These are phyloP conservation scores for Sarcophaga carnaria DNA, from an alignment of 2,888 invertebrate species.

Conservation along the genomic window DNA sequence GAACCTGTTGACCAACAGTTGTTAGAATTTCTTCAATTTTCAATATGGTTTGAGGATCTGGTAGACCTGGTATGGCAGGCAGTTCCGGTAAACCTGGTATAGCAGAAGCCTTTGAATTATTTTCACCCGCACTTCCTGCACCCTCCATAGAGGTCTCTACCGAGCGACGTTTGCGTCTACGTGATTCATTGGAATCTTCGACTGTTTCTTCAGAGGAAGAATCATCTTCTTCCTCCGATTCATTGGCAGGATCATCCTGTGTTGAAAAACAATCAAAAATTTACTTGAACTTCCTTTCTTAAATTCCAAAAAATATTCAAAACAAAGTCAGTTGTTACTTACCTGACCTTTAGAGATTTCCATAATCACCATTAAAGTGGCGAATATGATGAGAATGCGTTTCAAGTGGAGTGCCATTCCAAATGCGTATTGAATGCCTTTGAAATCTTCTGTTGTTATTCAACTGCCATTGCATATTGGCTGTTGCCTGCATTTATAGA, in stretches of 20 bases:
- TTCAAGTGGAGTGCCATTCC: conserved; percentile 60
- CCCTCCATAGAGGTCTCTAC: conserved; percentile 60
- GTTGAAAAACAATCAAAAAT: neutral
- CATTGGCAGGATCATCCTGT: conserved; percentile 51
- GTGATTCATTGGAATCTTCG: conserved; percentile 74
- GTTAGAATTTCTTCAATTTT: conserved; percentile 78
- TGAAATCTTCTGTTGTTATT: neutral
- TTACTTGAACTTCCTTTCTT: no score
- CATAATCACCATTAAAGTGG: conserved; percentile 40
- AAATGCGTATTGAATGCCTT: neutral
- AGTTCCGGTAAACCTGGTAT: conserved; percentile 76
- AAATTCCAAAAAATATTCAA: no score
- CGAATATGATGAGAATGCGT: conserved; percentile 54
- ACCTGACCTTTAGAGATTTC: conserved; percentile 66
- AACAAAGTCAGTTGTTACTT: conserved; percentile 3
- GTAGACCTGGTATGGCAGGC: conserved; percentile 75
- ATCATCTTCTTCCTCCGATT: conserved; percentile 72
- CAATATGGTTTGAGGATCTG: conserved; percentile 77
- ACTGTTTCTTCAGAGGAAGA: conserved; percentile 78
- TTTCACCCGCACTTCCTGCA: conserved; percentile 35
- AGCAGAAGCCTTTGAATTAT: conserved; percentile 27
- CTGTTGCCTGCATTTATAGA: conserved; percentile 56
- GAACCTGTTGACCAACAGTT: conserved; percentile 76
- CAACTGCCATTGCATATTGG: conserved; percentile 11
- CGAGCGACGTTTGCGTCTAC: conserved; percentile 57